A percentile compares a stretch with the other conserved stretches of the same genome.
These are phyloP conservation scores for Glaucomys volans DNA, from an alignment of 2,113 vertebrate genomes.

Conservation along the genomic window DNA sequence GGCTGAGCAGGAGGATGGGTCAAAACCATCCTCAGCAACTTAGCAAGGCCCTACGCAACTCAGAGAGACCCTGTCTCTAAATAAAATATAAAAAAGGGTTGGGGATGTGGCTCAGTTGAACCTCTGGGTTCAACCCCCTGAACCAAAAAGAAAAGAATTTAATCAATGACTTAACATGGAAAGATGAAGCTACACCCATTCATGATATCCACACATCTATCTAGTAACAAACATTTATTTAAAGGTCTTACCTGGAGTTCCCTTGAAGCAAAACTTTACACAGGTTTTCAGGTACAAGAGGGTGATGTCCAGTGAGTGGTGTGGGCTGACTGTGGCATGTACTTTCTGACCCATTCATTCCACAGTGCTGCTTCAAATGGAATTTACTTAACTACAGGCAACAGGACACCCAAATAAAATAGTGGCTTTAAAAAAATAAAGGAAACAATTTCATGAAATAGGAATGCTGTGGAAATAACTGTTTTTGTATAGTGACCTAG, in stretches of 20 bases:
- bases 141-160: neutral
- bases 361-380: neutral
- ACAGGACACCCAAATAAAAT: neutral
- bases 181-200: neutral
- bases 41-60: no score
- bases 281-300: neutral
- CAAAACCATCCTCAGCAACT: no score
- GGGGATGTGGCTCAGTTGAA: no score
- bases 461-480: neutral
- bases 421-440: neutral
- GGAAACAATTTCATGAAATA: slow-evolving; percentile 7
- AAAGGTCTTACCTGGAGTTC: neutral
- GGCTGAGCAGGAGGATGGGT: no score
- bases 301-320: neutral
- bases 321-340: neutral
- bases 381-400: neutral
- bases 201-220: neutral
- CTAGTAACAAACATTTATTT: neutral
- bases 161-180: neutral
- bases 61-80: no score
- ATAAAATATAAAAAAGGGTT: no score
- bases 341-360: neutral
- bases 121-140: no score
- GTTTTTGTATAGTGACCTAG: neutral
- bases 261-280: neutral